A percentile compares a stretch with the other conserved stretches of the same genome.
Conservation (phyloP, 2,113 vertebrate genomes). For the Amblyornis subalaris region DNA sequence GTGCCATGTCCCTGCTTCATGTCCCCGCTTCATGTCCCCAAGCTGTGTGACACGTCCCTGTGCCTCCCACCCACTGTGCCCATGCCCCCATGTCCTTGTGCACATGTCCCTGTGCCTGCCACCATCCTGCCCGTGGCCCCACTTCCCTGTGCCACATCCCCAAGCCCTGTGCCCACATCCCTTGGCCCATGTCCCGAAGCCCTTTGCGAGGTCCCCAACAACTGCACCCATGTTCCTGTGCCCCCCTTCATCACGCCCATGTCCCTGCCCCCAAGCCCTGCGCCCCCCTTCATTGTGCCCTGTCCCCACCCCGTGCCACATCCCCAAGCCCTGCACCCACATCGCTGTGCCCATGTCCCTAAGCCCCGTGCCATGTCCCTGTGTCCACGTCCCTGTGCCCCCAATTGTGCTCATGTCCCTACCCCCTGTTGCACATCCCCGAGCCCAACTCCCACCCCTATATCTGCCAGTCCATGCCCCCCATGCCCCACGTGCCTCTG, state of each 20-base stretch:
- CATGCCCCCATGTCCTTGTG: background rate
- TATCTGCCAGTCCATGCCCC: constrained; percentile 59
- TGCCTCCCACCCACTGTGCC: background rate
- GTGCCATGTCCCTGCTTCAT: background rate
- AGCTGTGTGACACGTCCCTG: background rate
- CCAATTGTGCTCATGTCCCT: background rate
- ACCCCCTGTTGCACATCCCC: background rate
- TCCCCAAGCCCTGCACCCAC: background rate
- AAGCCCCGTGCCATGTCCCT: background rate
- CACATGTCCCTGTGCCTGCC: background rate
- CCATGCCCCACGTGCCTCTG: accelerated
- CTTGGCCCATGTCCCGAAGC: background rate
- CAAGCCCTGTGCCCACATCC: background rate
- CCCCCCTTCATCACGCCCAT: accelerated
- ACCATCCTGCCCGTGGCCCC: no score
- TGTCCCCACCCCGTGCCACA: background rate
- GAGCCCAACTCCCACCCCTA: background rate
- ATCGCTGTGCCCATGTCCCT: background rate
- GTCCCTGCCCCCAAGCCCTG: background rate
- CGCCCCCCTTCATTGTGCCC: background rate
- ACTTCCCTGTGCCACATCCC: background rate
- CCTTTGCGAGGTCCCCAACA: background rate
- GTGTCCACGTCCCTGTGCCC: background rate
- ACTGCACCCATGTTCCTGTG: background rate
- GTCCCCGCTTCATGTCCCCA: background rate